Evolutionary conservation across 2,113 vertebrate genomes (phyloP), one percentile per base, ranked within the genome.

Genomic region (Pongo pygmaeus): DNA sequence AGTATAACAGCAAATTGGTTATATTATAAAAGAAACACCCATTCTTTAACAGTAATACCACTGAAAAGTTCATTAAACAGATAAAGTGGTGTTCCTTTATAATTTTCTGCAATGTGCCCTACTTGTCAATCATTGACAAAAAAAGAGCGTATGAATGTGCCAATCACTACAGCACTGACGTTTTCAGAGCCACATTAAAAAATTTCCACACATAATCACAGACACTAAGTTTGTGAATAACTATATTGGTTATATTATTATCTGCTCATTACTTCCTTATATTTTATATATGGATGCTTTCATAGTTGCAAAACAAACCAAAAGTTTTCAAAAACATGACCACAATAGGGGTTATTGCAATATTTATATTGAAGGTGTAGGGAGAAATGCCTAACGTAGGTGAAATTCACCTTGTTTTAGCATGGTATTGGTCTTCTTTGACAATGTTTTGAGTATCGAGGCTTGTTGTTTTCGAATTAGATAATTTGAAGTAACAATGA

Each of bases 111-210:
- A 83, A 3, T 72, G 16, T 40, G 46, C 2, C 20, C 35, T 92
- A 46, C 50, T 91, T 97, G 93, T 94, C 52, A 93, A 91, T 93
- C 77, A 78, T 57, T 90, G 57, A 77, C 23, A 93, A 88, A 74
- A 70, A n/a, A 77, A 16, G 32, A 32, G 35, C 59, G 0, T 70
- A 59, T 46, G 10, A 52, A 55, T 78, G 35, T 78, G 64, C 20
- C 57, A 88, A 91, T 75, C 17, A 75, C 55, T 69, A 81, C 57
- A 7, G 57, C 25, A 77, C 12, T 88, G 48, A 91, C 77, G 93
- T 55, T 91, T 84, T 48, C 32, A 69, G 35, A 72, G 38, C 84
- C 52, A 85, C 50, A 85, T 92, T 94, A 81, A 91, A 72, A 96
- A 70, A 80, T 91, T 80, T 5, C 23, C 22, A 18, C 43, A 79